Evolutionary conservation across 2,113 vertebrate species (phyloP), one percentile per base, ranked within the genome.

Genomic region (Calidris pygmaea): DNA sequence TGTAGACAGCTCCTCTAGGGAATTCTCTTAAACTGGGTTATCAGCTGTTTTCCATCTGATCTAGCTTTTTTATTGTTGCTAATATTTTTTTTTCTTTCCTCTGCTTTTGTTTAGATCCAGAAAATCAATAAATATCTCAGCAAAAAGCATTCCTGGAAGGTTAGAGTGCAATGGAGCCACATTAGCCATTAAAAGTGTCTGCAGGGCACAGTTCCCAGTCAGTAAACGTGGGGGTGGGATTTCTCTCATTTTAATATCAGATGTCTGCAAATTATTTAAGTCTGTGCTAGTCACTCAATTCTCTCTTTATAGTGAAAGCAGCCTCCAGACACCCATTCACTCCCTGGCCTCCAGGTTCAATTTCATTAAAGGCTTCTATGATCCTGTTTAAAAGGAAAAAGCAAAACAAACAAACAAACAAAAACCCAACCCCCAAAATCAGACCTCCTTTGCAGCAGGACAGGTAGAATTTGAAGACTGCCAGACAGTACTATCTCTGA

Each of bases 251-350:
- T 97, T 96, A 92, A 95, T 95, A 94, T 95, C 93, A 92, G 65
- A 95, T 92, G 84, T 90, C 94, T 96, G 91, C 77, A 91, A 95
- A 95, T 94, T 90, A 96, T 92, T 96, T 91, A 96, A 87, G 84
- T 48, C 91, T 96, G 93, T 39, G 62, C 58, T 71, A 85, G 83
- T 90, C 75, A 37, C 72, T 88, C 82, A 66, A 5, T 84, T 89
- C 72, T 96, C 41, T 37, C 52, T 87, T 71, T 81, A 24, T 45
- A 39, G 59, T 10, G 43, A 86, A 59, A 39, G 55, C n/a, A 67
- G 68, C 89, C 80, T 96, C 62, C 89, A 92, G 68, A 92, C 77
- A 78, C 60, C 70, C 86, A 52, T 87, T 89, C 84, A 65, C 29
- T 86, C 60, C 82, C 37, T 22, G 75, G 35, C 72, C 55, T 93